Base-by-base conservation (phyloP, 2,888 invertebrate species). In the Melitaea athalia region DNA sequence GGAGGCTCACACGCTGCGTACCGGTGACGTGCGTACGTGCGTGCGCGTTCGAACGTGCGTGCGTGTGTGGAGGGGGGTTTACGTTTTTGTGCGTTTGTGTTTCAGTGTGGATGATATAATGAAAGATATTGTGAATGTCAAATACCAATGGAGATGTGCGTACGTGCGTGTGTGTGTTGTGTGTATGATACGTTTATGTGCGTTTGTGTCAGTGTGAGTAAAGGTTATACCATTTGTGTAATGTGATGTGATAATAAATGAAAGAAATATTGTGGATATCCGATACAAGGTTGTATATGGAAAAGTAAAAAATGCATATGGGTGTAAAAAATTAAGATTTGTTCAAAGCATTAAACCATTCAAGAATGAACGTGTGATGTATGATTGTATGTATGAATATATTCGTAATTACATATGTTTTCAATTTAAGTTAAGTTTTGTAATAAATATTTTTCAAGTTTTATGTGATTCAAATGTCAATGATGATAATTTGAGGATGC, bases 1-100 rank as follows among this genome's bases (percentile, higher is more conserved):
- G 89, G 86, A 8, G 78, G 81, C 49, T 92, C 93, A 69, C 88
- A 86, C 47, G 88, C 92, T 91, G 77, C 72, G 71, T 8, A 8
- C 38, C 57, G 61, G 12, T 24, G 24, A 24, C 24, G 24, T 24
- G 17, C 50, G 45, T 31, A 15, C 14, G 33, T 17, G 42, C 11
- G 33, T 31, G 43, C 15, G 42, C 63, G 71, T 71, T 53, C 66
- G 59, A 67, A 60, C 62, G 65, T 61, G 66, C 59, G 45, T 66
- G 59, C 61, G 17, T 8, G 43, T 62, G 24, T 24, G 24, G 24
- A 3, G 24, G 24, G 24, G 24, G 24, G 24, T 1, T 24, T 24
- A 24, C 3, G 3, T 24, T 24, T 24, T 24, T 24, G 49, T 66
- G 59, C 61, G n/a, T 8, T 33, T 67, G 24, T 52, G n/a, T 17